Base-by-base conservation (phyloP, 2,113 vertebrate species). In the Caretta caretta region DNA sequence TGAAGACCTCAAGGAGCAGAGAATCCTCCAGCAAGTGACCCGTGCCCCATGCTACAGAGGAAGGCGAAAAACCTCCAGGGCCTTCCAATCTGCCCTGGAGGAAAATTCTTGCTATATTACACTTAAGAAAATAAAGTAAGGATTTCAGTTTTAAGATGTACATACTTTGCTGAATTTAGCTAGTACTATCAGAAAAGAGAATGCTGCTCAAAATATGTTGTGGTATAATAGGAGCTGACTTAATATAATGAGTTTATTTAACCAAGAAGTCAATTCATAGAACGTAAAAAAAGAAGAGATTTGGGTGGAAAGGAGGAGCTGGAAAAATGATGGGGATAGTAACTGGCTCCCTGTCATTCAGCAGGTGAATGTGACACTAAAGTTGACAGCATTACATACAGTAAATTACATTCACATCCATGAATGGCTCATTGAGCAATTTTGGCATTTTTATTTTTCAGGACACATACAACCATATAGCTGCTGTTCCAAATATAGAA, bases 401-500 rank as follows among this genome's bases (percentile, higher is more conserved):
- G 42, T 80, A 79, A 49, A 53, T 51, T 69, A 50, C 13, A 29
- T 27, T 85, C 12, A 5, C 24, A 90, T 83, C 80, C 78, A 69
- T 22, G 16, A 85, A 62, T 27, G 90, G 14, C 51, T 93, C 72
- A 31, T 24, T 86, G 46, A 80, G 38, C 19, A 93, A 14, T 42
- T 48, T 87, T 84, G 86, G n/a, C 8, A 35, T 42, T 42, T 87
- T 96, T 86, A 75, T 85, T 92, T 91, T 88, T 87, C 79, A 75
- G 80, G 91, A 94, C 59, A 19, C 86, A 54, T 59, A 87, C 57
- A 80, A 83, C 81, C 78, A 53, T n/a, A 4, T 75, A 85, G 24
- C 54, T 93, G 13, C 48, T 96, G 22, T 93, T 91, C 27, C 53
- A 92, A 57, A 95, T 85, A 94, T 20, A 83, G 75, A 94, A 94